phyloP scores from a whole-genome alignment of 2,797 vertebrate species.

The Columba guinea region DNA sequence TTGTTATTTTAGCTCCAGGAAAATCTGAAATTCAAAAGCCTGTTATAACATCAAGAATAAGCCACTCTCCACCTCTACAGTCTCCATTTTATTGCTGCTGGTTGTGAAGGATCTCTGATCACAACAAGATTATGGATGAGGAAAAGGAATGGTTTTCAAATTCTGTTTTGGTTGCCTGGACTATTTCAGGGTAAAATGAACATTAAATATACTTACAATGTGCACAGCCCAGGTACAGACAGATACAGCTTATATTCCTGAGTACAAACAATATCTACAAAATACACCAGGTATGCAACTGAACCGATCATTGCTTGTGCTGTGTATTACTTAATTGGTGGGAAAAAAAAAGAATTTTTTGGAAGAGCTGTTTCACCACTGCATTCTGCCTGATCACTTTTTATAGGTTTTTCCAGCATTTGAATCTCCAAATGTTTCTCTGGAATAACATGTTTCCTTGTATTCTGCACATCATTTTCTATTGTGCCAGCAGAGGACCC shows the following conservation, averaged over 20 bases:
- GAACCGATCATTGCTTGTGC: neutral
- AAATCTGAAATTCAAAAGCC: neutral
- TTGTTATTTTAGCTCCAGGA: neutral
- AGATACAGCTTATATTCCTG: slow-evolving; percentile 55
- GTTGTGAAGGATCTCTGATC: slow-evolving; percentile 4
- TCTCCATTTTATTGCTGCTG: slow-evolving; percentile 64
- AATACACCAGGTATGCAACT: slow-evolving; percentile 8
- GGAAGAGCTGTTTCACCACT: slow-evolving; percentile 19
- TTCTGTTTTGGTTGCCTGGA: neutral
- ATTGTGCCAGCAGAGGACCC: neutral
- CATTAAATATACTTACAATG: slow-evolving; percentile 29
- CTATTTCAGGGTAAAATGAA: slow-evolving; percentile 16
- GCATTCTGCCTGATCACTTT: neutral
- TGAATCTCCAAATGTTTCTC: slow-evolving; percentile 7
- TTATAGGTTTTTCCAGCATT: slow-evolving; percentile 10
- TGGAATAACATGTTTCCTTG: neutral
- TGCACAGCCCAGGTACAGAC: slow-evolving; percentile 8
- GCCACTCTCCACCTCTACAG: neutral
- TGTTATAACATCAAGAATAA: neutral
- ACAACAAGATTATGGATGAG: neutral
- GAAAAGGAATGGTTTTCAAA: neutral
- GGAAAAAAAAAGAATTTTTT: slow-evolving; percentile 42
- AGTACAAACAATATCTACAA: slow-evolving; percentile 49
- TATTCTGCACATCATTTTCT: neutral
- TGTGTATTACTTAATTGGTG: slow-evolving; percentile 53